Evolutionary conservation across 2,888 invertebrate genomes (phyloP).

Genomic region (Oligia fasciuncula): DNA sequence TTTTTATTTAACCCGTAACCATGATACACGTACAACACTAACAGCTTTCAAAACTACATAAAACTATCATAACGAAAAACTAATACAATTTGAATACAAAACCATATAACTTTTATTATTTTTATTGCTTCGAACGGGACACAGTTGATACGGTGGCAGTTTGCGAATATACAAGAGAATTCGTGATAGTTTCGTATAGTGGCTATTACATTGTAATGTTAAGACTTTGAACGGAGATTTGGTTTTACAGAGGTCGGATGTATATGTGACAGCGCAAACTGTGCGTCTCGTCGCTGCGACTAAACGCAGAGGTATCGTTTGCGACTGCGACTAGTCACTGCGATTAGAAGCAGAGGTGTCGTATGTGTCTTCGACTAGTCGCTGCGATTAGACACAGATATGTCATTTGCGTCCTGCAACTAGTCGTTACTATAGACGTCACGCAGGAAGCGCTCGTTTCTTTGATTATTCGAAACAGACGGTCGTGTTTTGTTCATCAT

Average conservation of each 20-base stretch:
- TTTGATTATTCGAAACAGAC: not conserved
- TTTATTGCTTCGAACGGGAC: slow-evolving; percentile 26
- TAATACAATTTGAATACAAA: slow-evolving; percentile 51
- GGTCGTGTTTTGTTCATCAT: not conserved
- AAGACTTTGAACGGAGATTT: slow-evolving; percentile 12
- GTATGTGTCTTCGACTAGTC: not conserved
- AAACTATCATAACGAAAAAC: slow-evolving; percentile 41
- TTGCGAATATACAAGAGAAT: slow-evolving; percentile 7
- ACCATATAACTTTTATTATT: slow-evolving; percentile 45
- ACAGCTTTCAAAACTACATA: slow-evolving; percentile 28
- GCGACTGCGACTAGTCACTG: not conserved
- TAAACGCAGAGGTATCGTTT: not conserved
- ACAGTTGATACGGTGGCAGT: slow-evolving; percentile 23
- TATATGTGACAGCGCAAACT: not conserved
- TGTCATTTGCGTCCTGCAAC: not conserved
- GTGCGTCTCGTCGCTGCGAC: not conserved
- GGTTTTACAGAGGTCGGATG: not conserved
- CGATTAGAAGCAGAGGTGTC: not conserved
- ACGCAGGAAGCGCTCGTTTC: not conserved
- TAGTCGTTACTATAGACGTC: not conserved
- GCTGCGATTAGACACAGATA: not conserved
- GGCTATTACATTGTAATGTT: slow-evolving; percentile 4
- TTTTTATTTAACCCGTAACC: not conserved
- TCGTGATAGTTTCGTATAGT: slow-evolving; percentile 5
- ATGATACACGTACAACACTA: slow-evolving; percentile 2